Conservation (phyloP, 2,797 vertebrate species). For the Salmo trutta region DNA sequence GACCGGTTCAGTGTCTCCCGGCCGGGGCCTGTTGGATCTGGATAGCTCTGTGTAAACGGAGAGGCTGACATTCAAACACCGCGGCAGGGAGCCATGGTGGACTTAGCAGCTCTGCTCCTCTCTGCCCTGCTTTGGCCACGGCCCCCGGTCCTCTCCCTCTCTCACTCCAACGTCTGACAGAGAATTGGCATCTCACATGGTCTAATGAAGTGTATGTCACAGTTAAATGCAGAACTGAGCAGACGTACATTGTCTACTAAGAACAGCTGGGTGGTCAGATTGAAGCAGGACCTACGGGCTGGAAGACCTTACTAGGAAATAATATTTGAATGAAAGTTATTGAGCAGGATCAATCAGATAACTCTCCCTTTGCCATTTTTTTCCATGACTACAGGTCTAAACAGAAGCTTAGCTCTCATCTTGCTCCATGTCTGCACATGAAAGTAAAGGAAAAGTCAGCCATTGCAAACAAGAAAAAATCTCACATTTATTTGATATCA, state of each 20-base stretch:
- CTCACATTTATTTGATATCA: constrained; percentile 99
- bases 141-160: background rate
- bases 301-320: background rate
- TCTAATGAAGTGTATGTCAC: constrained; percentile 65
- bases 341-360: constrained; percentile 37
- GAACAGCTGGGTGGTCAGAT: constrained; percentile 59
- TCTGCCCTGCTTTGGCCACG: constrained; percentile 58
- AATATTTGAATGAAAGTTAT: constrained; percentile 41
- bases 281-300: constrained; percentile 24
- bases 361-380: too few relatives aligned
- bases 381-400: background rate
- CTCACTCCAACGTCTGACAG: constrained; percentile 53
- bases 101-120: constrained; percentile 41
- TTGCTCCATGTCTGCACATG: constrained; percentile 1
- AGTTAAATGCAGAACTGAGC: constrained; percentile 38
- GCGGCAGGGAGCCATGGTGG: constrained; percentile 52
- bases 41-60: constrained; percentile 57
- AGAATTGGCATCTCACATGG: constrained; percentile 54
- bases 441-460: constrained; percentile 35
- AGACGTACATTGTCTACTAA: constrained; percentile 34
- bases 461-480: constrained; percentile 91
- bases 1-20: constrained; percentile 36
- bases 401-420: background rate
- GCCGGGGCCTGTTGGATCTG: constrained; percentile 40
- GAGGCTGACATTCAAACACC: constrained; percentile 63